Percentiles rank a stretch among this genome's conserved stretches.
Evolutionary conservation across 2,888 invertebrate species (phyloP).

Genomic region (Rhorus exstirpatorius): DNA sequence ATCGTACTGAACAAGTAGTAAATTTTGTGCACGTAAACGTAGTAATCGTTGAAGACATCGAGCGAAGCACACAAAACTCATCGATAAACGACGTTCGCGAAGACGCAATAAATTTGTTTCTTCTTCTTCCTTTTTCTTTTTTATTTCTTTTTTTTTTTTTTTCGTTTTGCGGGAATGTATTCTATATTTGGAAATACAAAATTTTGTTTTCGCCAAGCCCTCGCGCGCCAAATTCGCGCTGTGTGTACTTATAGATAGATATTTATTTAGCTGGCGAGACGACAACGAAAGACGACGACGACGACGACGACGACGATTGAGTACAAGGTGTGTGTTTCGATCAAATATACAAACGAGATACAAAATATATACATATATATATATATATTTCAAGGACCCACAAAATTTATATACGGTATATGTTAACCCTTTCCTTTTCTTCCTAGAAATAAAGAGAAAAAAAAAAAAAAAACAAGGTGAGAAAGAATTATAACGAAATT

Average conservation of each 20-base stretch:
- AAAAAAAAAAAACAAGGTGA: conserved; percentile 61
- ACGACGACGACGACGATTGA: no score
- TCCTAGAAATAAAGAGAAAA: conserved; percentile 75
- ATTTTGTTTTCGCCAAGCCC: conserved; percentile 37
- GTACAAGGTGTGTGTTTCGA: no score
- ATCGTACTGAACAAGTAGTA: no score
- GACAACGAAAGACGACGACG: no score
- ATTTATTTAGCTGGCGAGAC: conserved; percentile 50
- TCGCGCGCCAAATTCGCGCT: background rate
- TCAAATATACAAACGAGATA: no score
- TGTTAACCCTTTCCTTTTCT: conserved; percentile 60
- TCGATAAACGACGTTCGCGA: no score
- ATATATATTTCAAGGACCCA: conserved; percentile 43
- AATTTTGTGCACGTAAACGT: no score
- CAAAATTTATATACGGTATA: conserved; percentile 58
- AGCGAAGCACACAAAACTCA: no score
- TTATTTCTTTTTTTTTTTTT: conserved; percentile 4
- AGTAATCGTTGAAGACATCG: no score
- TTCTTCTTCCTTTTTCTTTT: no score
- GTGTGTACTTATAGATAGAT: conserved; percentile 34
- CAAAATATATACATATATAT: no score
- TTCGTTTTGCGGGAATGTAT: conserved; percentile 3
- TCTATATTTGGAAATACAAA: background rate
- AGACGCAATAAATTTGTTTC: no score
- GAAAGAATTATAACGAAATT: conserved; percentile 27